Base-by-base conservation (phyloP, 2,797 vertebrate species). In the Notoglanidium macrostoma region DNA sequence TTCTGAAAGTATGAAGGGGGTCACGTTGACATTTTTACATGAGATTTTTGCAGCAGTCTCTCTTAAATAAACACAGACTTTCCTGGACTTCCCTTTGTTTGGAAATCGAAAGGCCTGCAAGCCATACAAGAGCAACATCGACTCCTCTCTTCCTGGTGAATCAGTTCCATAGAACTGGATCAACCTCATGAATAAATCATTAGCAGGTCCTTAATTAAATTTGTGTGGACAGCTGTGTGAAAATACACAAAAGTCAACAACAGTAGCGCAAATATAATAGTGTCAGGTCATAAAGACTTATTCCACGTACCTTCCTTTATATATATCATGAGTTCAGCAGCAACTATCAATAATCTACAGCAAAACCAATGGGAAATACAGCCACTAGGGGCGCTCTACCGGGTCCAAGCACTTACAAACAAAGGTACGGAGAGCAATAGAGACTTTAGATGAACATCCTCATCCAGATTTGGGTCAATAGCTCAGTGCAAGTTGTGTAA, bases 111-210 rank as follows among this genome's bases (percentile, higher is more conserved):
- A 44, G 44, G 63, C 57, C 46, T 15, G 21, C 21, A 70, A 15
- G 26, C 5, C 21, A n/a, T 26, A 51, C 8, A 77, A 40, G 68
- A 77, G 51, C 51, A 14, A 15, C 73, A 74, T n/a, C 1, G 23
- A 80, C 35, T 57, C 21, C 79, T 84, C 54, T 61, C 86, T 59
- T 26, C 76, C 55, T 23, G 9, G 35, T 72, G 81, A 86, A 72
- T 80, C 32, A 6, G 72, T 55, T 81, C 46, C 73, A 79, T 57
- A 86, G n/a, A 29, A 84, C 59, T 74, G 68, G 65, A 83, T 81
- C 67, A 23, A 68, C 63, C 88, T 86, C 73, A 87, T 90, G 85
- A 90, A 92, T 90, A 89, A 89, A 88, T 87, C 82, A 91, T 88
- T 32, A 87, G 1, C 59, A 89, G 74, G 23, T 44, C 61, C 29